Percentiles rank a stretch among this genome's conserved stretches.
These are phyloP conservation scores for Ceratotherium simum DNA, from an alignment of 2,113 vertebrate species.

Conservation along the genomic window DNA sequence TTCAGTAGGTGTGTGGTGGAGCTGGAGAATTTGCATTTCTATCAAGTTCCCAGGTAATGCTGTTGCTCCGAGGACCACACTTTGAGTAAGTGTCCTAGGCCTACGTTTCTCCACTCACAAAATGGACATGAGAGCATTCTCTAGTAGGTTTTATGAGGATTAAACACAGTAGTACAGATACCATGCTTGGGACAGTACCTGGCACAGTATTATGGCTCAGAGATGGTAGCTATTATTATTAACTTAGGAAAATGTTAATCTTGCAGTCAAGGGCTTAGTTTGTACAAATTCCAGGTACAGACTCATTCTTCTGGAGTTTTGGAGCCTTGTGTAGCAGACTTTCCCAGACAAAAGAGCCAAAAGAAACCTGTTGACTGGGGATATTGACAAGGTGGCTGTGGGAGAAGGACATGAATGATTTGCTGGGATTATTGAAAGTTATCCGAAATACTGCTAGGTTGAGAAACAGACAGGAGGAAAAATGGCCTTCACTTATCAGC, in stretches of 20 bases:
- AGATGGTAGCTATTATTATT: slow-evolving; percentile 15
- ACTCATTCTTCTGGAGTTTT: background rate
- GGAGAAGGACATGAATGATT: slow-evolving; percentile 67
- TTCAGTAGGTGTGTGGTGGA: background rate
- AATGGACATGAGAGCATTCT: background rate
- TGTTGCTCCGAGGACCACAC: background rate
- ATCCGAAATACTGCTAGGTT: slow-evolving; percentile 46
- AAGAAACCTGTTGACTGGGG: slow-evolving; percentile 44
- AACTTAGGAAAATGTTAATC: slow-evolving; percentile 23
- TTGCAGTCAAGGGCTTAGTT: background rate
- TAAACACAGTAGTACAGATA: background rate
- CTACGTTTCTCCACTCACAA: background rate
- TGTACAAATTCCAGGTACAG: background rate
- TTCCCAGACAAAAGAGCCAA: slow-evolving; percentile 61
- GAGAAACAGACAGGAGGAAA: slow-evolving; percentile 42
- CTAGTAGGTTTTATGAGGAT: background rate
- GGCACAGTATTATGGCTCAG: background rate
- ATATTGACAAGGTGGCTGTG: slow-evolving; percentile 68
- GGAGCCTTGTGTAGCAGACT: background rate
- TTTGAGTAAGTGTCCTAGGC: background rate
- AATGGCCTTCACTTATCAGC: slow-evolving; percentile 71
- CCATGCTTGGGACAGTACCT: background rate
- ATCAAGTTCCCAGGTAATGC: background rate
- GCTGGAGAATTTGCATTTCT: background rate
- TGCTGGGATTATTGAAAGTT: slow-evolving; percentile 70